Percentiles rank a stretch among this genome's conserved stretches.
Evolutionary conservation across 2,797 vertebrate species (phyloP).

Genomic region (Channa striata): DNA sequence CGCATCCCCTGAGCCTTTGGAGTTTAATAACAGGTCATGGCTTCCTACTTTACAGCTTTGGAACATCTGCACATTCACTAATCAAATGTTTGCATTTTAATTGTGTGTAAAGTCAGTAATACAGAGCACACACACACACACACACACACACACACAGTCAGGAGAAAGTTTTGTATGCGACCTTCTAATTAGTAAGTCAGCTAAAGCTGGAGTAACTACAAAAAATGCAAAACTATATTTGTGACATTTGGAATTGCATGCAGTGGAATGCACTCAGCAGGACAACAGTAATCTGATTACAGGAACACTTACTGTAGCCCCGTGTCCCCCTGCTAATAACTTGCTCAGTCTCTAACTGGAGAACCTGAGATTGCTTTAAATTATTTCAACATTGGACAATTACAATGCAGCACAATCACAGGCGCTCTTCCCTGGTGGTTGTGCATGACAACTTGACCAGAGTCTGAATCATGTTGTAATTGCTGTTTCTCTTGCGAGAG

Average conservation of each 20-base stretch:
- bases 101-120: conserved; percentile 2
- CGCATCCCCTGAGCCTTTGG: background rate
- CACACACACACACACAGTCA: background rate
- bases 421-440: too few relatives aligned
- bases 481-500: too few relatives aligned
- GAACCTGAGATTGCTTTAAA: too few relatives aligned
- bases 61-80: conserved; percentile 2
- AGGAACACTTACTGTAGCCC: background rate
- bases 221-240: background rate
- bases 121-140: background rate
- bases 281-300: background rate
- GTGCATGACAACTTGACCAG: too few relatives aligned
- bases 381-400: too few relatives aligned
- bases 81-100: conserved; percentile 16
- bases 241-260: too few relatives aligned
- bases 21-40: conserved; percentile 20
- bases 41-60: background rate
- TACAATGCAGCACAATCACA: too few relatives aligned
- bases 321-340: too few relatives aligned
- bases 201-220: background rate
- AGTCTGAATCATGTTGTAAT: too few relatives aligned
- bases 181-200: background rate
- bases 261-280: too few relatives aligned
- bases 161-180: background rate
- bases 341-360: too few relatives aligned